Percentiles rank a stretch among this genome's conserved stretches.
Conservation (phyloP, 1,140 invertebrate species). For the Archivesica marissinica region DNA sequence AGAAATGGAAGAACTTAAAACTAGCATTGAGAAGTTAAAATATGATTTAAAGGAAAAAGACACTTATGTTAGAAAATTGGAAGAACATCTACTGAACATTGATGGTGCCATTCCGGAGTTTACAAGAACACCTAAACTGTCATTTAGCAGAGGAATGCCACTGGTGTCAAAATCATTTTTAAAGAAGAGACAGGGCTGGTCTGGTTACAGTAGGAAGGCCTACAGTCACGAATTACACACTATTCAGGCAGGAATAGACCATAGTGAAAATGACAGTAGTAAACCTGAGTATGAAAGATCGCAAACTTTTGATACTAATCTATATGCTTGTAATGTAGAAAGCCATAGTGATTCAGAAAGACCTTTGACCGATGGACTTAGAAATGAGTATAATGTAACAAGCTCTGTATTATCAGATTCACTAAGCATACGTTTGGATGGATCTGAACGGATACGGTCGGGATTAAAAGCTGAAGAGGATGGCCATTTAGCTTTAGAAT, state of each 20-base stretch:
- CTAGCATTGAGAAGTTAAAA: slow-evolving; percentile 56
- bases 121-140: slow-evolving; percentile 29
- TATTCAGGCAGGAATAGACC: background rate
- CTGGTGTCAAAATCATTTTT: slow-evolving; percentile 11
- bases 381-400: background rate
- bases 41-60: slow-evolving; percentile 69
- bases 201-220: background rate
- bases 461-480: slow-evolving; percentile 59
- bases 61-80: slow-evolving; percentile 66
- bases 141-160: slow-evolving; percentile 42
- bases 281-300: background rate
- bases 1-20: slow-evolving; percentile 59
- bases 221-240: slow-evolving; percentile 43
- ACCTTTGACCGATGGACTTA: background rate
- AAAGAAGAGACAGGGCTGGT: background rate
- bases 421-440: slow-evolving; percentile 19
- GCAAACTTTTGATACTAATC: slow-evolving; percentile 11
- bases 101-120: slow-evolving; percentile 33
- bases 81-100: slow-evolving; percentile 67
- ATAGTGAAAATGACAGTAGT: background rate
- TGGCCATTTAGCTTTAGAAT: slow-evolving; percentile 59
- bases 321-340: slow-evolving; percentile 4
- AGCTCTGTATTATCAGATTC: slow-evolving; percentile 6
- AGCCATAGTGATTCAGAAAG: slow-evolving; percentile 6
- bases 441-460: slow-evolving; percentile 58